Base-by-base conservation (phyloP, 2,113 vertebrate species). In the Eptatretus burgeri region DNA sequence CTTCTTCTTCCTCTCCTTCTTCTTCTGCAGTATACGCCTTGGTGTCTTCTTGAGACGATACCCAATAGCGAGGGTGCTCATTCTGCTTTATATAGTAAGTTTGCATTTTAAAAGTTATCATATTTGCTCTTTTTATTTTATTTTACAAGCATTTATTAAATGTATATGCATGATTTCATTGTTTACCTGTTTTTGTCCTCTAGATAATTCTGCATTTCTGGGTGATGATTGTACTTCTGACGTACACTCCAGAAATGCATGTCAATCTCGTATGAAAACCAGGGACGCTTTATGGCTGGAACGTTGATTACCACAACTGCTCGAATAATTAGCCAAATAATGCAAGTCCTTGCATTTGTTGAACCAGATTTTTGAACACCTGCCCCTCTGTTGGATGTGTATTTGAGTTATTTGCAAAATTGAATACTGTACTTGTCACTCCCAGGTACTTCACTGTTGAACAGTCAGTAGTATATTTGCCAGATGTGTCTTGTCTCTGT, bases 191-290 rank as follows among this genome's bases (percentile, higher is more conserved):
- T 60, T 12, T 60, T 60, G 49, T 66, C 11, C 20, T 64, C 7
- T 66, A 98, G 91, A 88, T 77, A 1, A 68, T 86, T 16, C 81
- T 98, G 66, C 91, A 98, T 66, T 76, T 98, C 62, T 98, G 91
- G 91, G 91, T 98, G 68, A 94, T 98, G 91, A 76, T 96, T 63
- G 91, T 98, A 49, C 79, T 98, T 5, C 75, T 96, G 69, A 98
- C 91, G 1, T 98, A 98, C 64, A 82, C 82, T 14, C 91, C 91
- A 64, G 87, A 98, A 75, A 93, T 93, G 80, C 89, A 98, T 60
- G 10, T 7, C 27, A 41, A 7, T 41, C 27, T 7, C 27, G 3
- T 5, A 41, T 41, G 27, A 41, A 41, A 41, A 41, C 27, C 27
- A 41, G 27, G 27, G 27, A 41, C 27, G 27, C 27, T 41, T 41